Evolutionary conservation across 2,888 invertebrate genomes (phyloP).

Genomic region (Tiphia femorata): DNA sequence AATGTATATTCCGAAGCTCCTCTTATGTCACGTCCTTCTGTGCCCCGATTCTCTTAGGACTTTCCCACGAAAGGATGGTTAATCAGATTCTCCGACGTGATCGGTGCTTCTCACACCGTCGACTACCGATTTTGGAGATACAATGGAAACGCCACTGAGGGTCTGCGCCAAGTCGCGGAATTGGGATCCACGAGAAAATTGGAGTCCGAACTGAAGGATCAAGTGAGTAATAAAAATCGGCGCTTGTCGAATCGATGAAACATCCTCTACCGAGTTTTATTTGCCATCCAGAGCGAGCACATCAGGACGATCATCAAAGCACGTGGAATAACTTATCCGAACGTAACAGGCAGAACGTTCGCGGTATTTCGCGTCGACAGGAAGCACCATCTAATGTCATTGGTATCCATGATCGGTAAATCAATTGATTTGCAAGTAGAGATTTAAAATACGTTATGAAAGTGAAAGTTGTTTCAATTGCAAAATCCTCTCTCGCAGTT

Average conservation of each 20-base stretch:
- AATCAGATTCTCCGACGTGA: slow-evolving; percentile 96
- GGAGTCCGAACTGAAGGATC: slow-evolving; percentile 89
- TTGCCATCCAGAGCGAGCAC: slow-evolving; percentile 70
- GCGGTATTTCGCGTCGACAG: slow-evolving; percentile 87
- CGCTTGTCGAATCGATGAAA: no score
- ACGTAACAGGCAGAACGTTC: slow-evolving; percentile 86
- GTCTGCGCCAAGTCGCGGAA: slow-evolving; percentile 89
- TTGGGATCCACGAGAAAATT: slow-evolving; percentile 90
- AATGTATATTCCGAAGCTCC: no score
- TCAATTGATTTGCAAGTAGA: no score
- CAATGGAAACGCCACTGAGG: slow-evolving; percentile 87
- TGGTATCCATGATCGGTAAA: slow-evolving; percentile 89
- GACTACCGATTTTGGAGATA: slow-evolving; percentile 94
- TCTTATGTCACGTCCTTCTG: no score
- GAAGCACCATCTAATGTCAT: slow-evolving; percentile 86
- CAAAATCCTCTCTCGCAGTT: slow-evolving; percentile 75
- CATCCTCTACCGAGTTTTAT: no score
- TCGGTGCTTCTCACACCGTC: slow-evolving; percentile 92
- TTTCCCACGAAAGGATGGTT: slow-evolving; percentile 92
- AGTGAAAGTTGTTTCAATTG: no score
- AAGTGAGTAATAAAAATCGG: slow-evolving; percentile 71
- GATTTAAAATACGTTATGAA: no score
- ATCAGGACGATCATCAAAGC: slow-evolving; percentile 91
- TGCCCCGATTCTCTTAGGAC: slow-evolving; percentile 72
- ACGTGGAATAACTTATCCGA: slow-evolving; percentile 89